Base-by-base conservation (phyloP, 2,888 invertebrate genomes). In the Dryadula phaetusa region DNA sequence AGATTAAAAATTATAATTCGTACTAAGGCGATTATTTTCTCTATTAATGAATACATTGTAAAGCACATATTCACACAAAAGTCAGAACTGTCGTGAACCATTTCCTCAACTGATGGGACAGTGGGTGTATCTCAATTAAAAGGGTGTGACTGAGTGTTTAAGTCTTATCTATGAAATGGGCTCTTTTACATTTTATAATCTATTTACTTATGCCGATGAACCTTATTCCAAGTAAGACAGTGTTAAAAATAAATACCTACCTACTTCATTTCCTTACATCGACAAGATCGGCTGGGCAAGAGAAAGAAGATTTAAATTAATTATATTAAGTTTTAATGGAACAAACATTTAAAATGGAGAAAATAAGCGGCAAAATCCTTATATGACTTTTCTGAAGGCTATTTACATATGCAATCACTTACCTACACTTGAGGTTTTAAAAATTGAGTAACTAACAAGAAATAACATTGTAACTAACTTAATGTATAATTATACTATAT, bases 131-230 rank as follows among this genome's bases (percentile, higher is more conserved):
- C 42, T 46, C 18, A 32, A 46, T 18, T 42, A 60, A 32, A 32
- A 46, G 28, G 25, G 60, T n/a, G 44, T 60, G 28, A 28, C 60
- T 4, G 37, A 40, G n/a, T 5, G 40, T 37, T 56, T 56, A n/a
- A 37, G 22, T 20, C 40, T 56, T 56, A 56, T 56, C 56, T 37
- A 56, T 3, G 20, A 56, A 12, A 52, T 52, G 52, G 28, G 16
- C 28, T 1, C n/a, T 10, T 16, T 52, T 32, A 52, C 3, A 28
- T 52, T 52, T 52, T 52, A 52, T 16, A 52, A 52, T 28, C 18
- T 52, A 52, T 52, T 52, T 10, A 32, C 52, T 32, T 16, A 5
- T 32, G n/a, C 52, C 16, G 32, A 52, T 32, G 28, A 52, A 52
- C 10, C 10, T 52, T 32, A 16, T 32, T 52, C 32, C 16, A 52